Evolutionary conservation across 2,888 invertebrate genomes (phyloP).

Genomic region (Euplexia lucipara): DNA sequence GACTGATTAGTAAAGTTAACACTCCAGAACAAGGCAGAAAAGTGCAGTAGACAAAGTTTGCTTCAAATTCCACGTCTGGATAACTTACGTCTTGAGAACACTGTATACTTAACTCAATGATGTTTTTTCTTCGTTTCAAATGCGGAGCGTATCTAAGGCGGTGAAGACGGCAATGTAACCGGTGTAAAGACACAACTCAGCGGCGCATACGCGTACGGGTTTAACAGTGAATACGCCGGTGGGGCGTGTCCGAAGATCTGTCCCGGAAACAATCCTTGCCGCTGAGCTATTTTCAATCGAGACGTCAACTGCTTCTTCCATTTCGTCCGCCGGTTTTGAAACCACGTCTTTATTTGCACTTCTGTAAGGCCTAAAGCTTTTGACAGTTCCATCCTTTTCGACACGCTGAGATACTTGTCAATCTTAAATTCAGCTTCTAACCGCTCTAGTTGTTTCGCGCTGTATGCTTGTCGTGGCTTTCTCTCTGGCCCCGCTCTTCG

Average conservation of each 20-base stretch:
- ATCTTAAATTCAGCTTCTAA: slow-evolving; percentile 98
- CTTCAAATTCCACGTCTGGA: neutral
- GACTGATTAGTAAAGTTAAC: too few species aligned
- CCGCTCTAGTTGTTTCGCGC: slow-evolving; percentile 97
- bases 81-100: neutral
- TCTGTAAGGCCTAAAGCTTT: slow-evolving; percentile 97
- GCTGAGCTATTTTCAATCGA: slow-evolving; percentile 96
- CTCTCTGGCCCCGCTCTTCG: slow-evolving; percentile 97
- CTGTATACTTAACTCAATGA: neutral
- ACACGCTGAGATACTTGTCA: slow-evolving; percentile 99
- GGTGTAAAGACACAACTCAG: slow-evolving; percentile 91
- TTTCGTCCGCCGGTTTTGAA: slow-evolving; percentile 98
- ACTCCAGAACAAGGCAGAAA: neutral
- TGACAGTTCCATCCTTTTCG: slow-evolving; percentile 98
- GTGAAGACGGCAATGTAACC: slow-evolving; percentile 86
- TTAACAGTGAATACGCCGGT: slow-evolving; percentile 92
- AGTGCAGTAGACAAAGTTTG: neutral
- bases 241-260: slow-evolving; percentile 92
- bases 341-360: slow-evolving; percentile 99
- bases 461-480: slow-evolving; percentile 99
- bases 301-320: slow-evolving; percentile 99
- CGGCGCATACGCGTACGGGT: slow-evolving; percentile 92
- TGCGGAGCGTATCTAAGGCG: slow-evolving; percentile 69
- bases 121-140: neutral
- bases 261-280: slow-evolving; percentile 94